Percentiles rank a stretch among this genome's conserved stretches.
These are phyloP conservation scores for Monarcha castaneiventris DNA, from an alignment of 2,113 vertebrate species.

Conservation along the genomic window DNA sequence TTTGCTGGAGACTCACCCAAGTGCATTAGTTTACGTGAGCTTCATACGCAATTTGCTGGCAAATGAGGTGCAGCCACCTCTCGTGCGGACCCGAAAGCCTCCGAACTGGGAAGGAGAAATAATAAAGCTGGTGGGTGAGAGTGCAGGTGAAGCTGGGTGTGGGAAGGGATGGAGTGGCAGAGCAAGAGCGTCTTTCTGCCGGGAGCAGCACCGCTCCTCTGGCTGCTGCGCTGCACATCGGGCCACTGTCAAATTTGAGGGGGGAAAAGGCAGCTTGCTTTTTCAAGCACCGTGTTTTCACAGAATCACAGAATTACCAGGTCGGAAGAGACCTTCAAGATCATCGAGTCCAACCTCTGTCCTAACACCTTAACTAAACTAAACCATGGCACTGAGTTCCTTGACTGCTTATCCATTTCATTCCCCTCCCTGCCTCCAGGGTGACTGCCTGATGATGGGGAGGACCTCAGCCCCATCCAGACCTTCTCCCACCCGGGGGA, in stretches of 20 bases:
- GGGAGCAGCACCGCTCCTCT: background rate
- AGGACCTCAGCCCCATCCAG: background rate
- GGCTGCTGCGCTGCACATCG: fast-evolving
- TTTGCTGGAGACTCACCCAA: background rate
- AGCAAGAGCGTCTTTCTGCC: background rate
- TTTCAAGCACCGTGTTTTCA: background rate
- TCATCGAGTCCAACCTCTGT: too few relatives aligned
- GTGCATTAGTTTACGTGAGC: background rate
- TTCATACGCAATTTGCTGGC: background rate
- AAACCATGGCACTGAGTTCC: too few relatives aligned
- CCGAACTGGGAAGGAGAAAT: background rate
- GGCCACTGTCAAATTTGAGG: fast-evolving
- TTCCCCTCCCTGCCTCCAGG: background rate
- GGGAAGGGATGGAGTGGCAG: background rate
- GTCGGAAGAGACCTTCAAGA: too few relatives aligned
- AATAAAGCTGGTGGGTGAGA: background rate
- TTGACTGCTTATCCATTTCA: background rate
- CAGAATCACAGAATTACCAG: too few relatives aligned
- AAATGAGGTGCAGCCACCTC: constrained; percentile 18
- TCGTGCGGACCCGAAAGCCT: background rate
- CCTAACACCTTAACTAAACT: too few relatives aligned
- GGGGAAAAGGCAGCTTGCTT: background rate
- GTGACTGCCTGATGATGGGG: too few relatives aligned
- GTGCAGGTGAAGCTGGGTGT: background rate
- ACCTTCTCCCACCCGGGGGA: background rate